These are phyloP conservation scores for Varecia variegata DNA, from an alignment of 2,797 vertebrate genomes.

Conservation along the genomic window DNA sequence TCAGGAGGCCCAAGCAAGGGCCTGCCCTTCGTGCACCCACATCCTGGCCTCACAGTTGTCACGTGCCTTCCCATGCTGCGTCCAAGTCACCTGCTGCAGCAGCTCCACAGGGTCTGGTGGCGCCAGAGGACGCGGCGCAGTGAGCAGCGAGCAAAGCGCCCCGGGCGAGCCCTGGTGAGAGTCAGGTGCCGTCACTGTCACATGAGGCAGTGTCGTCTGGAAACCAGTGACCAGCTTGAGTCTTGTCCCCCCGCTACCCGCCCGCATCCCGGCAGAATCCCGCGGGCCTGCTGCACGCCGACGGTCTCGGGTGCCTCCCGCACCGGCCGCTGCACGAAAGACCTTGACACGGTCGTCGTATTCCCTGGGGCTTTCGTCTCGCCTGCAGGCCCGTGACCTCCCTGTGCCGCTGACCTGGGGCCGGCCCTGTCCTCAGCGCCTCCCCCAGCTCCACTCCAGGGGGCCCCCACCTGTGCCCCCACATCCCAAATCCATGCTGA, in stretches of 20 bases:
- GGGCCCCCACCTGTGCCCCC: neutral
- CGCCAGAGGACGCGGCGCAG: neutral
- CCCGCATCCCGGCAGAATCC: neutral
- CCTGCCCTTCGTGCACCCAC: accelerated
- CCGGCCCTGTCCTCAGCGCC: neutral
- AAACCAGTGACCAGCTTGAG: neutral
- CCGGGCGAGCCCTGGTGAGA: neutral
- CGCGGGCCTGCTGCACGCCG: accelerated
- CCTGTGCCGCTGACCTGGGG: neutral
- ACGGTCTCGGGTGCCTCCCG: accelerated
- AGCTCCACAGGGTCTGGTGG: neutral
- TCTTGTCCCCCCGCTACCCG: accelerated
- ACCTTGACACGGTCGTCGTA: accelerated
- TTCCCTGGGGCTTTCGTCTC: neutral
- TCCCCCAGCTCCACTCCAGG: neutral
- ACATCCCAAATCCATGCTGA: accelerated
- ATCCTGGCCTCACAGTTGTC: accelerated
- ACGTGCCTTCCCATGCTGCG: accelerated
- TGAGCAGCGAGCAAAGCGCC: accelerated
- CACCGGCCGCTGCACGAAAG: neutral
- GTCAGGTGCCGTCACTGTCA: neutral
- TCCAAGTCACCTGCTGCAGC: accelerated
- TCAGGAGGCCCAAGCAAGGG: accelerated
- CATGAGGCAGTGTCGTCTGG: neutral
- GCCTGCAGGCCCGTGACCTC: neutral